These are phyloP conservation scores for Odontomyia ornata DNA, from an alignment of 2,888 invertebrate species.

Conservation along the genomic window DNA sequence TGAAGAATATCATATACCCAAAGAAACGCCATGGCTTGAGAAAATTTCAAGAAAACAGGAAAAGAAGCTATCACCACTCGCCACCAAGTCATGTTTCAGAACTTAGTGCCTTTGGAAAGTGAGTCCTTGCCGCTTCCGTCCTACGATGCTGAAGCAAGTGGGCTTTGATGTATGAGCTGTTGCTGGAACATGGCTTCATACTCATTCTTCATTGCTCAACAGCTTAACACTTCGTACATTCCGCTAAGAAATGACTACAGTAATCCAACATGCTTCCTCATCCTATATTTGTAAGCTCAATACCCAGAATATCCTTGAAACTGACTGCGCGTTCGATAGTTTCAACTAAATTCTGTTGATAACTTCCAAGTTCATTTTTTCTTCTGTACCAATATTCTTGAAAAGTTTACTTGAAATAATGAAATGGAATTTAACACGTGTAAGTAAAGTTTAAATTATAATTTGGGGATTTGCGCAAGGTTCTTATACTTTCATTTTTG, in stretches of 20 bases:
- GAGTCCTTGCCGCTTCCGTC: not conserved
- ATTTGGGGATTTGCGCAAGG: not conserved
- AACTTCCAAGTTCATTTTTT: constrained; percentile 7
- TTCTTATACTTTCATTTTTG: too few species aligned
- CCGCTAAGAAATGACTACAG: not conserved
- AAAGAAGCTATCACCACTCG: not conserved
- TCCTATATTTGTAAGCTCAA: not conserved
- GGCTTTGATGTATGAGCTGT: not conserved
- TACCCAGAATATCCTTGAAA: not conserved
- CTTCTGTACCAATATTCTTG: not conserved
- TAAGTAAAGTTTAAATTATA: not conserved
- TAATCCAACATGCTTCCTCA: not conserved
- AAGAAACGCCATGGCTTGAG: not conserved
- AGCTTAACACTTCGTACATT: not conserved
- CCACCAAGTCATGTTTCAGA: not conserved
- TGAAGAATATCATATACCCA: too few species aligned
- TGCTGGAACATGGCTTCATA: not conserved
- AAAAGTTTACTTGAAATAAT: constrained; percentile 12
- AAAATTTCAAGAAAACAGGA: not conserved
- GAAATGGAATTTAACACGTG: constrained; percentile 11
- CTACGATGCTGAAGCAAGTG: too few species aligned
- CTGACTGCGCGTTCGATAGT: not conserved
- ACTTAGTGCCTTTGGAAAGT: constrained; percentile 5
- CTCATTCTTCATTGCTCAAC: not conserved
- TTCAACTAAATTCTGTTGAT: not conserved